phyloP scores from a whole-genome alignment of 2,888 invertebrate species.

The Eristalis intricaria region DNA sequence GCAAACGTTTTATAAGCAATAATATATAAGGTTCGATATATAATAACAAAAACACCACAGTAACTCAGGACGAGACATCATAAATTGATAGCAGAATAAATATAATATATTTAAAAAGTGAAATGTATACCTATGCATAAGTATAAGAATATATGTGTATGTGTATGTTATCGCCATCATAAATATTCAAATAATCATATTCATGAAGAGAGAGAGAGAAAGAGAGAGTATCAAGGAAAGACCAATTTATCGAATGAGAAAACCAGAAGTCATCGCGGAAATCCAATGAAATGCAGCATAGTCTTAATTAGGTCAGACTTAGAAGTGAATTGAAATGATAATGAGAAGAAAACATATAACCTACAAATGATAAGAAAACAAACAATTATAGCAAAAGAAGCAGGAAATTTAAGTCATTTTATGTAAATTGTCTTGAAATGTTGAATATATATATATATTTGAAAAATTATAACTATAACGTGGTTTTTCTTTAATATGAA shows the following conservation, averaged over 20 bases:
- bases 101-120: background rate
- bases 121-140: background rate
- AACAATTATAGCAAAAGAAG: background rate
- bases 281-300: too few relatives aligned
- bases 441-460: conserved; percentile 42
- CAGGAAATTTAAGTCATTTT: conserved; percentile 39
- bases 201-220: too few relatives aligned
- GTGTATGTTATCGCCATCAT: background rate
- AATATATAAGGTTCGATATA: background rate
- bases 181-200: background rate
- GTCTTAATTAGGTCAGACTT: too few relatives aligned
- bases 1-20: background rate
- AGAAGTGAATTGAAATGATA: too few relatives aligned
- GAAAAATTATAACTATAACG: conserved; percentile 3
- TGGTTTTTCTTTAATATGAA: too few relatives aligned
- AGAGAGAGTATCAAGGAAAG: background rate
- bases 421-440: conserved; percentile 59
- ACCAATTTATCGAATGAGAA: conserved; percentile 6
- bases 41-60: conserved; percentile 8
- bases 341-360: too few relatives aligned
- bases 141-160: background rate
- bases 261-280: background rate
- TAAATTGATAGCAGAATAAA: background rate
- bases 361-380: background rate
- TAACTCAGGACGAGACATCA: conserved; percentile 19